Evolutionary conservation across 2,797 vertebrate species (phyloP), one percentile per base, ranked within the genome.

Genomic region (Corythornis leucogaster): DNA sequence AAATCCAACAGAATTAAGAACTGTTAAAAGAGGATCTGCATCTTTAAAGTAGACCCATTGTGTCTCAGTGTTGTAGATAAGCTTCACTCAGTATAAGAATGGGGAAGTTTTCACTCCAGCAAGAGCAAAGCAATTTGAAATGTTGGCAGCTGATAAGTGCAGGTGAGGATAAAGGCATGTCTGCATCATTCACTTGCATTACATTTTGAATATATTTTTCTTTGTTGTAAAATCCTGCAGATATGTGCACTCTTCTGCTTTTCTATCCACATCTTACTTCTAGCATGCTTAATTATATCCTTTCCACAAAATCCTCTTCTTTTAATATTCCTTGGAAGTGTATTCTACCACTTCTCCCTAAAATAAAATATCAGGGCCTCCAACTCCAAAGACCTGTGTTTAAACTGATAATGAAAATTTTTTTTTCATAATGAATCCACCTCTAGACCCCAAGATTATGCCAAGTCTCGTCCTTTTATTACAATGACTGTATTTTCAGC

Each of bases 91-190:
- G 68, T 40, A 8, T 43, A 69, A 84, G 80, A 70, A 63, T 76
- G 58, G 84, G 40, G 5, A 35, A 85, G 81, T 64, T 91, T 93
- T 93, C 92, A 73, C 67, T 87, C 42, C 6, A 45, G 70, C 45
- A 46, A 87, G 63, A 87, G 88, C 83, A 76, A 62, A 70, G 84
- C 57, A 83, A 8, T 90, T 94, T 87, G 91, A 93, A 96, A 90
- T 76, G 73, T 31, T 94, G 93, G 87, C 94, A 95, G 70, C 75
- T 91, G 91, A 84, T 93, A 95, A 94, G 86, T 87, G 86, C 85
- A 93, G 95, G 85, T 96, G 92, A 92, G 92, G 95, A 92, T 95
- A 93, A 96, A 96, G 66, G 61, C 87, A 86, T 55, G 82, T 90
- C 84, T 90, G 80, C 71, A 76, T 93, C 86, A 62, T 50, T 90